phyloP scores from a whole-genome alignment of 2,888 invertebrate species.

The Platycheirus albimanus region DNA sequence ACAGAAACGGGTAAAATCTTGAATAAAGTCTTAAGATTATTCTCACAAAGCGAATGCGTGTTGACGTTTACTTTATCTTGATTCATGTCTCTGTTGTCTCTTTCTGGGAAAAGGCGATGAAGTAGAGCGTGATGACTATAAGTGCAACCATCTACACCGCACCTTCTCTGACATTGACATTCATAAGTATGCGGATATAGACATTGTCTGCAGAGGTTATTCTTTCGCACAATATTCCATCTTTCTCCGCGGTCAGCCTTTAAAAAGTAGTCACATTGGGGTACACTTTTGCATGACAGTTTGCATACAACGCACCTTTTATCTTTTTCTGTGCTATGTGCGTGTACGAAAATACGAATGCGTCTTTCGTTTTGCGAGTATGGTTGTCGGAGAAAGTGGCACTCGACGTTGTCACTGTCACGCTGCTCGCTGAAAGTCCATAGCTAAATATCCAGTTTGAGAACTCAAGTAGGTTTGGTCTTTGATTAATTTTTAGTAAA shows the following conservation, averaged over 20 bases:
- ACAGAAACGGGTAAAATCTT: conserved; percentile 3
- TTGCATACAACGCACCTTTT: neutral
- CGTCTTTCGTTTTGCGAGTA: conserved; percentile 1
- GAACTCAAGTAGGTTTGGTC: conserved; percentile 14
- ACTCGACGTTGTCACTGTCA: conserved; percentile 2
- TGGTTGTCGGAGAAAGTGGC: neutral
- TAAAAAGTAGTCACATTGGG: neutral
- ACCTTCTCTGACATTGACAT: conserved; percentile 1
- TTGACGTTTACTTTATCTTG: conserved; percentile 14
- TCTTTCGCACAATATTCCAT: neutral
- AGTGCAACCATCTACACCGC: neutral
- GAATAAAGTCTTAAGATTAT: conserved; percentile 22
- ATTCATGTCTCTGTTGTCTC: neutral
- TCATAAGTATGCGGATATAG: neutral
- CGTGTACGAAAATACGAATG: neutral
- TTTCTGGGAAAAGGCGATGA: conserved; percentile 2
- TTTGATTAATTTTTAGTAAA: conserved; percentile 14
- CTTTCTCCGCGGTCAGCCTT: neutral
- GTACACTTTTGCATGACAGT: neutral
- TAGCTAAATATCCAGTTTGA: conserved; percentile 22
- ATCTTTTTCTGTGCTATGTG: neutral
- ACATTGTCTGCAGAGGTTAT: neutral
- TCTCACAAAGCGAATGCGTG: neutral
- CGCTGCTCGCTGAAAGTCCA: conserved; percentile 29
- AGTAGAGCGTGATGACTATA: conserved; percentile 12